A percentile compares a stretch with the other conserved stretches of the same genome.
Conservation (phyloP, 1,140 invertebrate species). For the Magallana gigas region DNA sequence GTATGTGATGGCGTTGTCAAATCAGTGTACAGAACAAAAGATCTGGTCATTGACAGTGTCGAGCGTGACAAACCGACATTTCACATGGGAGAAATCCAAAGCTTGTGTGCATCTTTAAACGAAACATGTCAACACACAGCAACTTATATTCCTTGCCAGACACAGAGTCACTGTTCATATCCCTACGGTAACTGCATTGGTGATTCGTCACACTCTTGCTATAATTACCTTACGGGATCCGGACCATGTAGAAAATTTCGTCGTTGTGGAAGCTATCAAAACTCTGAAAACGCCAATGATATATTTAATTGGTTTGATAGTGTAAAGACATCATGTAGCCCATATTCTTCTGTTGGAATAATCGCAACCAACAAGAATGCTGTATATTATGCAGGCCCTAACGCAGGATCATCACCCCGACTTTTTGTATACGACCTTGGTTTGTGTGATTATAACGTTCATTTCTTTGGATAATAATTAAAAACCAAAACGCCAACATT, state of each 20-base stretch:
- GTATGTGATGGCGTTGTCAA: not conserved
- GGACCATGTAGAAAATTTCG: not conserved
- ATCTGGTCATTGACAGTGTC: not conserved
- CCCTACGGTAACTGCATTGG: not conserved
- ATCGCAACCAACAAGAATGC: not conserved
- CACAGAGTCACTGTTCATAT: not conserved
- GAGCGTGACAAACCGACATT: not conserved
- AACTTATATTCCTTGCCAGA: not conserved
- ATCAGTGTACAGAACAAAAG: not conserved
- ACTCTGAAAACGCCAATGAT: not conserved
- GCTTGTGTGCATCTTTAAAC: not conserved
- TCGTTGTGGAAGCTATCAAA: not conserved
- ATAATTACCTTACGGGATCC: not conserved
- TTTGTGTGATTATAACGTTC: not conserved
- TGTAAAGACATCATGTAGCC: not conserved
- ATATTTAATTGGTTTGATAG: not conserved
- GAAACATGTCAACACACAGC: not conserved
- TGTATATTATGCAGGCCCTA: not conserved
- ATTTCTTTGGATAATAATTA: not conserved
- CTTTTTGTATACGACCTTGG: not conserved
- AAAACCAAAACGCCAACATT: too few species aligned
- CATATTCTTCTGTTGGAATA: not conserved
- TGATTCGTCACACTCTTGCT: not conserved
- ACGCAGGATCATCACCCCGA: not conserved
- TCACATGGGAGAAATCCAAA: not conserved